These are phyloP conservation scores for Andrena marginata DNA, from an alignment of 2,888 invertebrate species.

Conservation along the genomic window DNA sequence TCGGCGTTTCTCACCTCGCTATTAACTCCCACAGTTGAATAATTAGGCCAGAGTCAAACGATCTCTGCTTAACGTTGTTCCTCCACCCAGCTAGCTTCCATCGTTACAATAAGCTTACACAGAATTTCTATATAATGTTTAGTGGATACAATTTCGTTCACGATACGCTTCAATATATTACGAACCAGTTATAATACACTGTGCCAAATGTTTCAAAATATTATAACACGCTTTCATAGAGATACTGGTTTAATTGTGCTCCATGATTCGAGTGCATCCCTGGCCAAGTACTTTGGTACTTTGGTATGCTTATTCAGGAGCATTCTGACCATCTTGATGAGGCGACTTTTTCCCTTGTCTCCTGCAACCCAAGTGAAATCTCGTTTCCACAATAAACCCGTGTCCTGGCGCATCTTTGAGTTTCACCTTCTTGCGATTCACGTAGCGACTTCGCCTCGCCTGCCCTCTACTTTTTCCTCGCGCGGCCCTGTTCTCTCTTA, in stretches of 20 bases:
- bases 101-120: background rate
- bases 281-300: background rate
- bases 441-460: background rate
- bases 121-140: background rate
- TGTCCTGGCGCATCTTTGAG: conserved; percentile 23
- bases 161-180: background rate
- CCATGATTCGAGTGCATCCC: background rate
- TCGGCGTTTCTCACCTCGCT: background rate
- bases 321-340: conserved; percentile 15
- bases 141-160: background rate
- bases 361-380: conserved; percentile 45
- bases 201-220: conserved; percentile 17
- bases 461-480: conserved; percentile 24
- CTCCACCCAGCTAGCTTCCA: background rate
- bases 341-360: conserved; percentile 10
- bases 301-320: conserved; percentile 44
- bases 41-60: too few species aligned
- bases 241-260: conserved; percentile 20
- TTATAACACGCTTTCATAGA: background rate
- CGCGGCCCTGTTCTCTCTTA: conserved; percentile 37
- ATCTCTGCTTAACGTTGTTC: background rate
- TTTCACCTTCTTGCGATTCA: conserved; percentile 32
- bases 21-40: too few species aligned
- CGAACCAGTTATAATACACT: conserved; percentile 11
- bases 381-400: conserved; percentile 58